phyloP scores from a whole-genome alignment of 2,797 vertebrate genomes.

The Coregonus sp. region DNA sequence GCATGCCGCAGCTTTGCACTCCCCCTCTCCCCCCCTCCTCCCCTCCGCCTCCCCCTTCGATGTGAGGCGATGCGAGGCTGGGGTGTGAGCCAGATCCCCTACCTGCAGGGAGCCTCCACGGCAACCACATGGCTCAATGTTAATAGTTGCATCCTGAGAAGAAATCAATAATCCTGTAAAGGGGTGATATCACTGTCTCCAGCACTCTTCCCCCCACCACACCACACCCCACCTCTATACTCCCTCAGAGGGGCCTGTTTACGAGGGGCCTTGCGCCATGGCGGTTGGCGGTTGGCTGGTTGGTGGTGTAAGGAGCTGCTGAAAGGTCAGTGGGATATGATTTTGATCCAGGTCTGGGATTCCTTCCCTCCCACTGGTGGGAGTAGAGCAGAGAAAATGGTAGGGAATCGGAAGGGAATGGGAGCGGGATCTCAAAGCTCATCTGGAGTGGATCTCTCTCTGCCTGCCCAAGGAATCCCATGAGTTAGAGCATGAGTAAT shows the following conservation, averaged over 20 bases:
- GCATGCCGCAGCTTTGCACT: conserved; percentile 69
- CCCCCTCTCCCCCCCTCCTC: conserved; percentile 37
- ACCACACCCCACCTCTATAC: not conserved
- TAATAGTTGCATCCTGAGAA: conserved; percentile 82
- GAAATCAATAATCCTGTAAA: conserved; percentile 84
- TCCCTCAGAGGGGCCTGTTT: conserved; percentile 58
- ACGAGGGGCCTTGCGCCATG: conserved; percentile 35
- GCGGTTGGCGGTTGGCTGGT: conserved; percentile 40
- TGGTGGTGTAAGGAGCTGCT: conserved; percentile 42
- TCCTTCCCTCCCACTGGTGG: conserved; percentile 32
- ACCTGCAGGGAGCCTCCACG: conserved; percentile 75
- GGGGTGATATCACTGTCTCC: conserved; percentile 79
- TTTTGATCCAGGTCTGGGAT: conserved; percentile 69
- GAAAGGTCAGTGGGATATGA: conserved; percentile 65
- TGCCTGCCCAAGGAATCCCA: conserved; percentile 55
- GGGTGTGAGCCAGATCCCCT: conserved; percentile 66
- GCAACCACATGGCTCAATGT: conserved; percentile 71
- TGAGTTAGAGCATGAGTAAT: conserved; percentile 62
- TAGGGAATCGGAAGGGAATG: conserved; percentile 44
- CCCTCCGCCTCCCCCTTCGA: not conserved
- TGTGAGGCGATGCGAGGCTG: conserved; percentile 40
- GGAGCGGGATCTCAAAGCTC: conserved; percentile 65
- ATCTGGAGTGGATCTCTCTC: conserved; percentile 42
- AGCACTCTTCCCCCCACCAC: conserved; percentile 51
- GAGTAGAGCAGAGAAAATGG: conserved; percentile 55